Base-by-base conservation (phyloP, 2,797 vertebrate species). In the Sardinella longiceps region DNA sequence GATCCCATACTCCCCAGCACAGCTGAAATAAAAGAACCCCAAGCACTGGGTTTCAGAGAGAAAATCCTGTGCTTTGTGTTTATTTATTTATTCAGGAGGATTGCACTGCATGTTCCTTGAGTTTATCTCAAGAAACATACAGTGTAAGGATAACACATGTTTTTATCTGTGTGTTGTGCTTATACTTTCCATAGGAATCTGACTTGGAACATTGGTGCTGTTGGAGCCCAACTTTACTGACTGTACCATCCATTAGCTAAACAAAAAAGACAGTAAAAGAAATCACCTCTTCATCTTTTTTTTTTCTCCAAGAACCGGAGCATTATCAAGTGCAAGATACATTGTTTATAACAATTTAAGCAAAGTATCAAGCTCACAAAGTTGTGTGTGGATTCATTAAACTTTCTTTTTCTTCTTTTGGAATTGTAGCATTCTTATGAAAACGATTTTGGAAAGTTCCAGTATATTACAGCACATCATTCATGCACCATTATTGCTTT, bases 61-160 rank as follows among this genome's bases (percentile, higher is more conserved):
- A 66, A 66, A 66, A 14, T 63, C 58, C 58, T 28, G 25, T 30
- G 28, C 60, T 30, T 66, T 66, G 28, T 30, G 15, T 58, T 58
- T n/a, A n/a, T 66, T 33, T 66, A 51, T 51, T 51, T 51, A 51
- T 51, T 51, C 5, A 48, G 46, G 7, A 10, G 46, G 46, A 48
- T 14, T 51, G 3, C 9, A 45, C 45, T 28, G 11, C 28, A 25
- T 25, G 9, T 60, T 60, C 28, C 25, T 25, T 25, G 6, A 60
- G n/a, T 70, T 70, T 37, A 70, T 70, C 63, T 30, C 14, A 33
- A 70, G 63, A n/a, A 70, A 70, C 30, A 33, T 33, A 15, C 14
- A 70, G 28, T 70, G 63, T 30, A 70, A 70, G 63, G 12, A 70
- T 33, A 70, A 70, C 63, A 63, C 58, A 70, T 70, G 63, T 70